These are phyloP conservation scores for Drosophila athabasca DNA, from an alignment of 1,140 invertebrate species.

Conservation along the genomic window DNA sequence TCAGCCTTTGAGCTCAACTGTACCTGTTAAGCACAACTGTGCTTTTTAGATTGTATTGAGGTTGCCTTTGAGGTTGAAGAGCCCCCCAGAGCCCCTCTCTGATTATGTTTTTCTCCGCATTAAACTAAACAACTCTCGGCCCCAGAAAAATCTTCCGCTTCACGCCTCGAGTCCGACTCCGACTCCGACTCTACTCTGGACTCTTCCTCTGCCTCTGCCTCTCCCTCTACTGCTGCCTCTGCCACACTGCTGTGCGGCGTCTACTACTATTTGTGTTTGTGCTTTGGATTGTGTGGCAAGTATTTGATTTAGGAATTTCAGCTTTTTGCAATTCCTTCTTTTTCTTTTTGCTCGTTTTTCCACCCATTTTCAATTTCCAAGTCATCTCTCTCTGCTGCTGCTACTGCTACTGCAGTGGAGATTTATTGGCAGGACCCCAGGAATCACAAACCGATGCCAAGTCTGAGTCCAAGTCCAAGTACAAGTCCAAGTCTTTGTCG, in stretches of 20 bases:
- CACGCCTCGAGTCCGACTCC: slow-evolving; percentile 48
- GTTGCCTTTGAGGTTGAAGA: background rate
- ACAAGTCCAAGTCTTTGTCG: background rate
- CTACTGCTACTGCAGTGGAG: slow-evolving; percentile 28
- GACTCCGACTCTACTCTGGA: slow-evolving; percentile 43
- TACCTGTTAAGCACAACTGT: slow-evolving; percentile 7
- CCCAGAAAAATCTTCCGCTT: slow-evolving; percentile 42
- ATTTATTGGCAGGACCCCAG: slow-evolving; percentile 70
- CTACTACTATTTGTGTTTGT: slow-evolving; percentile 48
- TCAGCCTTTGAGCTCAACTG: background rate
- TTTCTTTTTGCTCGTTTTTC: slow-evolving; percentile 28
- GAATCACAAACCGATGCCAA: background rate
- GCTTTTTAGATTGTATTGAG: slow-evolving; percentile 2
- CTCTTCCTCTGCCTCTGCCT: background rate
- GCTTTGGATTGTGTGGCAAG: slow-evolving; percentile 51
- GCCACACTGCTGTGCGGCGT: background rate
- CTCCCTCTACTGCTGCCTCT: slow-evolving; percentile 1
- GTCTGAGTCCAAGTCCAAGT: background rate
- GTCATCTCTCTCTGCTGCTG: slow-evolving; percentile 10
- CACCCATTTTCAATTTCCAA: slow-evolving; percentile 46
- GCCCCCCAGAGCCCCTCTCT: background rate
- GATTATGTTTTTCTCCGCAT: slow-evolving; percentile 39
- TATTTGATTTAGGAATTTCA: slow-evolving; percentile 80
- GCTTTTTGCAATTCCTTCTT: slow-evolving; percentile 55
- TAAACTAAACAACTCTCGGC: slow-evolving; percentile 23